Base-by-base conservation (phyloP, 2,797 vertebrate species). In the Spinus olivaceus region DNA sequence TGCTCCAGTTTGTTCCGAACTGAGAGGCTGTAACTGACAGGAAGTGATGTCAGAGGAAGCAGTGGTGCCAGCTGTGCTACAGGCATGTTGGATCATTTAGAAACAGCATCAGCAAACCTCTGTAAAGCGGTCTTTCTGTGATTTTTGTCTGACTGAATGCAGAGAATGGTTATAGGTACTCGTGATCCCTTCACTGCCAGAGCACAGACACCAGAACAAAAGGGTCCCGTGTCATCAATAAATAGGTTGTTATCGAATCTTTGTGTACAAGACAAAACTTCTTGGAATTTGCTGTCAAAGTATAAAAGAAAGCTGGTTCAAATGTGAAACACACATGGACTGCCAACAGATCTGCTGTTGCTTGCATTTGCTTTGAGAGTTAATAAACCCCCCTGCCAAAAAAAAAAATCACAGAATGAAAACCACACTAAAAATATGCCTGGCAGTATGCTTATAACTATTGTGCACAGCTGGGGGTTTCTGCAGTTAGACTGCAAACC, bases 201-300 rank as follows among this genome's bases (percentile, higher is more conserved):
- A 82, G 50, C 66, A 66, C 42, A 83, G 79, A 78, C 54, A 83
- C 41, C 24, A 79, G 66, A 94, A 91, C 79, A 94, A 90, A 91
- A 92, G 71, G 19, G 49, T 78, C 53, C 42, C 1, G 0, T 76
- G 47, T 91, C 70, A 91, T 76, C 67, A 90, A 59, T 56, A 88
- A 88, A 69, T 28, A 92, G 64, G 49, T 78, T 63, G 74, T 67
- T 63, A 93, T 10, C 0, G 0, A 65, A 86, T 85, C 73, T 94
- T 67, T 90, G 71, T 49, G 57, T 37, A 81, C 41, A 88, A 87
- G 64, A 87, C 67, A 94, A 95, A 95, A 87, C 64, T 95, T 91
- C 86, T 96, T 96, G 81, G 63, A 90, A 91, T 92, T 88, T 93
- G 73, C 82, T 94, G 80, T 91, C 82, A 50, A 90, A 90, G 50